Evolutionary conservation across 2,797 vertebrate species (phyloP), one percentile per base, ranked within the genome.

Genomic region (Sebastes dallii): DNA sequence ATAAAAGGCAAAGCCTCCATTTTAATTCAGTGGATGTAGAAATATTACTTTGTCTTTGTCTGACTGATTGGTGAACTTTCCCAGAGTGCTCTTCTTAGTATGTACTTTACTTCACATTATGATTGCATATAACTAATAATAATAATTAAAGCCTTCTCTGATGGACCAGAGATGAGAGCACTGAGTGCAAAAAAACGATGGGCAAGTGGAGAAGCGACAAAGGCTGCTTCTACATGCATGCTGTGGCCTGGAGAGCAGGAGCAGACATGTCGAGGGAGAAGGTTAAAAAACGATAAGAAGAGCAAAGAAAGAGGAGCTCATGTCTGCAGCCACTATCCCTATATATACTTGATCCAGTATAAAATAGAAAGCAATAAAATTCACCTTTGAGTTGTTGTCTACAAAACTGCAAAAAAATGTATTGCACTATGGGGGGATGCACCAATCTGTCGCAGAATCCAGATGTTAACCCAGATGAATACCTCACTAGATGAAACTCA

Each of bases 201-300:
- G 5, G 27, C 22, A 67, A 56, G 39, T 1, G 16, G 30, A 27
- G 12, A 56, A 29, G 66, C 29, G 29, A 27, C 42, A 13, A 66
- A 73, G 29, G 52, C 36, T 66, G 83, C 65, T 78, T 86, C 72
- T 79, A 74, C 67, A 60, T 87, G 84, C 86, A 84, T 82, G 86
- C 85, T 86, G 24, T 73, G 65, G 75, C 71, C 78, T 39, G 32
- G 58, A 66, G 75, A 81, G 83, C 93, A 95, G 86, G 95, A 90
- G 69, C 72, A 74, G 91, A 87, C 94, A 94, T 65, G 94, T 91
- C 77, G 39, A 58, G 46, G 56, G 13, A 29, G 78, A 81, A 65
- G 61, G 74, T 80, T 75, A 50, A 82, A 73, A 75, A n/a, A 84
- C 72, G 72, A 72, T 64, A 76, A 50, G 52, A 75, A 70, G 61